Evolutionary conservation across 2,888 invertebrate species (phyloP).

Genomic region (Ganaspis brasiliensis): DNA sequence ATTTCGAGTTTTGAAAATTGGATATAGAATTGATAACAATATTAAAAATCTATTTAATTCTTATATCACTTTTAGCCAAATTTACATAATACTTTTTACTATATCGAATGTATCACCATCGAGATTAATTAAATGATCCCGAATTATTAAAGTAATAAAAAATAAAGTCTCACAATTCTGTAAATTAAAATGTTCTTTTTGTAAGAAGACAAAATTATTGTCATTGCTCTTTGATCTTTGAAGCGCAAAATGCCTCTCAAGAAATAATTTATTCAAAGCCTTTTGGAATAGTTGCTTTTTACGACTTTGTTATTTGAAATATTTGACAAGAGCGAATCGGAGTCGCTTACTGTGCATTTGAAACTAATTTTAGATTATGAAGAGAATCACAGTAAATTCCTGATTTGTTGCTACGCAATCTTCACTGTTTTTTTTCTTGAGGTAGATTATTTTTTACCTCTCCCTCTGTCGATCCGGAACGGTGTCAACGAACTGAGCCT

Average conservation of each 20-base stretch:
- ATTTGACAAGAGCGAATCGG: constrained; percentile 18
- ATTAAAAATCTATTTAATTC: too few relatives aligned
- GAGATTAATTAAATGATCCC: too few relatives aligned
- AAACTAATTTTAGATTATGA: not conserved
- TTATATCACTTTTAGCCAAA: too few relatives aligned
- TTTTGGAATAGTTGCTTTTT: too few relatives aligned
- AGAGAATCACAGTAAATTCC: constrained; percentile 44
- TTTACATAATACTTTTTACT: too few relatives aligned
- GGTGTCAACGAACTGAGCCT: constrained; percentile 59
- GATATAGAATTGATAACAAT: too few relatives aligned
- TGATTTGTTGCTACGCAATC: constrained; percentile 34
- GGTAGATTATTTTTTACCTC: constrained; percentile 38
- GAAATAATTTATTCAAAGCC: too few relatives aligned
- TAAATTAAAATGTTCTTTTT: not conserved
- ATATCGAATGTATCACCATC: too few relatives aligned
- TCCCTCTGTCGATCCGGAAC: constrained; percentile 15
- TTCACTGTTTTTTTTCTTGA: constrained; percentile 45
- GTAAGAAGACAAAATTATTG: not conserved
- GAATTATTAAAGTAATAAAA: too few relatives aligned
- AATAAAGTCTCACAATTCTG: too few relatives aligned
- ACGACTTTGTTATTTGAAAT: not conserved
- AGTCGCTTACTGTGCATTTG: not conserved
- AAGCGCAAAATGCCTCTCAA: not conserved
- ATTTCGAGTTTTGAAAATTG: too few relatives aligned
- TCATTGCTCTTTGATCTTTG: not conserved